Evolutionary conservation across 2,888 invertebrate genomes (phyloP).

Genomic region (Biston betularia): DNA sequence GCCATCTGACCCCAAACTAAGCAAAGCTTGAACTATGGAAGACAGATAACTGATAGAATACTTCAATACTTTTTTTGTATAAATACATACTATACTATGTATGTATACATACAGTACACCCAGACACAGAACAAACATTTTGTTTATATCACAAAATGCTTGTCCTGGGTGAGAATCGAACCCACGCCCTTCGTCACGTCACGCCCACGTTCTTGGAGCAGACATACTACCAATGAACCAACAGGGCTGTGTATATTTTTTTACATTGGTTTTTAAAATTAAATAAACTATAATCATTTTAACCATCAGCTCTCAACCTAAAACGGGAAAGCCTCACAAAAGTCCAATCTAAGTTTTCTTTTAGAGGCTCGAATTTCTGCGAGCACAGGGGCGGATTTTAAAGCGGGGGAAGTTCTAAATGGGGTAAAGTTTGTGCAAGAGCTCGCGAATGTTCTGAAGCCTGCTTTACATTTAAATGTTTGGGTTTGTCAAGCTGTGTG

Average conservation of each 20-base stretch:
- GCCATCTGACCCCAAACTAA: no score
- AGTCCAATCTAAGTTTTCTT: conserved; percentile 70
- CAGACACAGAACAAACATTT: no score
- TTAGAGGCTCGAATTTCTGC: conserved; percentile 61
- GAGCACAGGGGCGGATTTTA: conserved; percentile 50
- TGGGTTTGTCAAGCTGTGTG: conserved; percentile 4
- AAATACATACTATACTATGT: no score
- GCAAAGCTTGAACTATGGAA: no score
- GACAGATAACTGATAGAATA: no score
- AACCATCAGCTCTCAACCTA: conserved; percentile 9
- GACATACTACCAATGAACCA: no score
- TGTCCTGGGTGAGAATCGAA: no score
- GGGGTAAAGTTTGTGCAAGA: conserved; percentile 31
- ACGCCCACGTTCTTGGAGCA: no score
- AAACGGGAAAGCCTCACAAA: conserved; percentile 56
- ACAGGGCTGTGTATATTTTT: not conserved
- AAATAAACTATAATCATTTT: not conserved
- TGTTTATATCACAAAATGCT: no score
- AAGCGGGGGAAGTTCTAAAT: conserved; percentile 37
- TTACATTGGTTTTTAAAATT: not conserved
- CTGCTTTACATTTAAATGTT: not conserved
- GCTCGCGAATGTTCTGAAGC: conserved; percentile 14
- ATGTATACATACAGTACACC: no score
- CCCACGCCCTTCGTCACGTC: no score
- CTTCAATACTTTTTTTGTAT: no score